Base-by-base conservation (phyloP, 1,140 invertebrate genomes). In the Chelonus insularis region DNA sequence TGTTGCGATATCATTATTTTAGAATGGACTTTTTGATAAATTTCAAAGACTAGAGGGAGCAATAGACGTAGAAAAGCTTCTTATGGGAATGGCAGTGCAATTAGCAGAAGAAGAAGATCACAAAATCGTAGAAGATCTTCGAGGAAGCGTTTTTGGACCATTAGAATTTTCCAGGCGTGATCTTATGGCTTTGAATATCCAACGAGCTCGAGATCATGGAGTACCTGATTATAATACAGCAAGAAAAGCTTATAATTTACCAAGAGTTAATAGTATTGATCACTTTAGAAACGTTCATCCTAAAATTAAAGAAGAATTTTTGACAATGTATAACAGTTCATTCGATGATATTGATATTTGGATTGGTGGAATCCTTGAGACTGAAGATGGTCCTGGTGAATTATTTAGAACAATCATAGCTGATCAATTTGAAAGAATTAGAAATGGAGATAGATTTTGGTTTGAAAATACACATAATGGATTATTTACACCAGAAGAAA, bases 331-430 rank as follows among this genome's bases (percentile, higher is more conserved):
- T 65, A 72, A 81, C 1, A 71, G 79, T 29, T 66, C 74, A n/a
- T 69, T 87, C 39, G 69, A 83, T 48, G 72, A 83, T 41, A 78
- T 90, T 37, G 89, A 91, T 74, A 77, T 87, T 1, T 90, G 88
- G 83, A 79, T 87, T 21, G 89, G 88, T n/a, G 89, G 88, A 4
- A 84, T 90, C 72, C 63, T 89, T 36, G 88, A 90, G 75, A 87
- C 87, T 1, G 65, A 54, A 18, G 66, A 79, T 56, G 82, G 84
- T 29, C 87, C 87, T 1, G 89, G 89, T 1, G 79, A 84, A 69
- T 74, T 90, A 1, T 90, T 91, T 70, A 69, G 66, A 60, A 60
- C 55, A 11, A 80, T 86, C 25, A 84, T 86, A 34, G 65, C 68
- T 29, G 84, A 87, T 69, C 86, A 87, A 62, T 86, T 87, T 72